Percentiles rank a stretch among this genome's conserved stretches.
Conservation (phyloP, 2,888 invertebrate species). For the Catocala sponsa region DNA sequence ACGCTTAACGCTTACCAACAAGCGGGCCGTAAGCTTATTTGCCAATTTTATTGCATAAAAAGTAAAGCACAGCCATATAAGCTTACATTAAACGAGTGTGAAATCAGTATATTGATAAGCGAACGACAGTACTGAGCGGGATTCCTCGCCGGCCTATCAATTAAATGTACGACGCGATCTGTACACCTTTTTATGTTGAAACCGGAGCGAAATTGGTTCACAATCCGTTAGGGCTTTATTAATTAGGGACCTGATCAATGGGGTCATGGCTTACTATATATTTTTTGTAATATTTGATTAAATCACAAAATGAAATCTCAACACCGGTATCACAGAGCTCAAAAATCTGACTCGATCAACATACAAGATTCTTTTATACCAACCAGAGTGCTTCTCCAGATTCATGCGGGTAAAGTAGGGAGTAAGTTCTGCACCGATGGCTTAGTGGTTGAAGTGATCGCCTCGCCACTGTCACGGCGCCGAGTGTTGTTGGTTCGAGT, state of each 20-base stretch:
- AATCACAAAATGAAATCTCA: too few relatives aligned
- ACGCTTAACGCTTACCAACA: too few relatives aligned
- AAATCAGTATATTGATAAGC: conserved; percentile 76
- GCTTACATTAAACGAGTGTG: conserved; percentile 45
- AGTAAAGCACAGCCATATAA: conserved; percentile 53
- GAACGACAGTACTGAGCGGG: conserved; percentile 80
- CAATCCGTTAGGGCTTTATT: conserved; percentile 15
- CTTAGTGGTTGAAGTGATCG: too few relatives aligned
- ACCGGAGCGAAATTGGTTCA: conserved; percentile 47
- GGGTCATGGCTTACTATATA: not conserved
- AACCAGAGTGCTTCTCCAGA: too few relatives aligned
- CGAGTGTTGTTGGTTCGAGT: too few relatives aligned
- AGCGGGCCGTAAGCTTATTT: not conserved
- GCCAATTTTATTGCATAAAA: not conserved
- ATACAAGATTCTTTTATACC: too few relatives aligned
- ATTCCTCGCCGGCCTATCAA: conserved; percentile 77
- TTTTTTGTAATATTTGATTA: too few relatives aligned
- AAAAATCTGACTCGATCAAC: too few relatives aligned
- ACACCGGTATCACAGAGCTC: too few relatives aligned
- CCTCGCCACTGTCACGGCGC: too few relatives aligned
- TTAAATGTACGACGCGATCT: conserved; percentile 80
- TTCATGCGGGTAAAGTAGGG: too few relatives aligned
- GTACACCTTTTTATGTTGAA: conserved; percentile 63
- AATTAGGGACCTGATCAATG: conserved; percentile 25
- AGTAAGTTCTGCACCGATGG: too few relatives aligned